Evolutionary conservation across 2,888 invertebrate genomes (phyloP).

Genomic region (Hydroisotoma schaefferi): DNA sequence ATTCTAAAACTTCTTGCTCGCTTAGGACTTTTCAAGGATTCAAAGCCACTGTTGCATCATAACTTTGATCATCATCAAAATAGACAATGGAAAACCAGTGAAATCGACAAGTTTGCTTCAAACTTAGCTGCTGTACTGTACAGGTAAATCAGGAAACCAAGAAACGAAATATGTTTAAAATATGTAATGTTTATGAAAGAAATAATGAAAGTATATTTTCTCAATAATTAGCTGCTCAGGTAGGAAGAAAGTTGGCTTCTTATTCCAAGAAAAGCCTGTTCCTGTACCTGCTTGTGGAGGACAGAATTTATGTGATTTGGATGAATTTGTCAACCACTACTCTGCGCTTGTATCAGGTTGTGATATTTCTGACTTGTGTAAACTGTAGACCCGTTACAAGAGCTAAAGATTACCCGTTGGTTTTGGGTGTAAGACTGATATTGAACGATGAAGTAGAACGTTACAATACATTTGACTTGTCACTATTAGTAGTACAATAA

Average conservation of each 20-base stretch:
- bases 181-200: too few relatives aligned
- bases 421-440: too few relatives aligned
- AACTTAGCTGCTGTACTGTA: slow-evolving; percentile 73
- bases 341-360: slow-evolving; percentile 29
- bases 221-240: slow-evolving; percentile 27
- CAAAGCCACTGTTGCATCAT: slow-evolving; percentile 59
- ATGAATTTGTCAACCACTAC: slow-evolving; percentile 28
- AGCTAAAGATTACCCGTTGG: too few relatives aligned
- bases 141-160: slow-evolving; percentile 64
- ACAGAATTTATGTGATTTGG: slow-evolving; percentile 19
- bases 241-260: slow-evolving; percentile 30
- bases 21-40: slow-evolving; percentile 68
- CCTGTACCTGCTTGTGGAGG: slow-evolving; percentile 31
- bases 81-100: slow-evolving; percentile 60
- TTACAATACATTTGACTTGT: too few relatives aligned
- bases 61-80: slow-evolving; percentile 52
- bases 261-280: slow-evolving; percentile 42
- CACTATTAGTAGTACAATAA: too few relatives aligned
- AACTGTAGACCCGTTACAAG: too few relatives aligned
- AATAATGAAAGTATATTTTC: not conserved
- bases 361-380: slow-evolving; percentile 38
- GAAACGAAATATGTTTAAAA: too few relatives aligned
- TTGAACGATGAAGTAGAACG: too few relatives aligned
- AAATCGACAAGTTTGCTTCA: slow-evolving; percentile 74
- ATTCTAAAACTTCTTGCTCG: slow-evolving; percentile 70